Base-by-base conservation (phyloP, 2,888 invertebrate species). In the Lasioglossum zephyrum region DNA sequence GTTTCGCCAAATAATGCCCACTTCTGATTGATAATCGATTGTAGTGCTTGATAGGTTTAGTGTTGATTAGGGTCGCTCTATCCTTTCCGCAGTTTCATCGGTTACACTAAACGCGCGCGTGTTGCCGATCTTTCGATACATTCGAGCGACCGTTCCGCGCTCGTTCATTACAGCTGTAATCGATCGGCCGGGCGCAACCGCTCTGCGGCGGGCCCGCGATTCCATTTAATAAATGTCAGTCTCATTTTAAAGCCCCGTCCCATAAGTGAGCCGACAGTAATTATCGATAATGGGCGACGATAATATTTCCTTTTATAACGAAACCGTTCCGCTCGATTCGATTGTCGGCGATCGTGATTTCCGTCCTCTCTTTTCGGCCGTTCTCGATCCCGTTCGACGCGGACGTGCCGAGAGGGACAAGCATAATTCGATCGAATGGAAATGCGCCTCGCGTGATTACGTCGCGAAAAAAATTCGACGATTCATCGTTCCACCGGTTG, bases 161-260 rank as follows among this genome's bases (percentile, higher is more conserved):
- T 82, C 88, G 88, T 91, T 90, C 87, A 88, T 91, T 91, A 88
- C 90, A 85, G 79, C 73, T 88, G 90, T 89, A 90, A 90, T 90
- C 91, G 90, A 90, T 90, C 88, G 90, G 82, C 77, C 74, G 79
- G 81, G 77, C 72, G 79, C 82, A 73, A 89, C 83, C 85, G 74
- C 79, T 75, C 81, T 26, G 60, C 77, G 60, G 80, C 57, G 81
- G 75, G 74, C 53, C 73, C 84, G 87, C 87, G 87, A 88, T 91
- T 90, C 84, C 85, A 87, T 88, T 91, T 91, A 91, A 90, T 90
- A 90, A 90, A 91, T 90, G 88, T 85, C 87, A 89, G 86, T 86
- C 87, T 85, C 86, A 88, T 87, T 91, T 89, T 90, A 87, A 90
- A 87, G 85, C 85, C 77, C 79, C 22, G 73, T 74, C 75, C 79